These are phyloP conservation scores for Sphaerodactylus townsendi DNA, from an alignment of 2,113 vertebrate genomes.

Conservation along the genomic window DNA sequence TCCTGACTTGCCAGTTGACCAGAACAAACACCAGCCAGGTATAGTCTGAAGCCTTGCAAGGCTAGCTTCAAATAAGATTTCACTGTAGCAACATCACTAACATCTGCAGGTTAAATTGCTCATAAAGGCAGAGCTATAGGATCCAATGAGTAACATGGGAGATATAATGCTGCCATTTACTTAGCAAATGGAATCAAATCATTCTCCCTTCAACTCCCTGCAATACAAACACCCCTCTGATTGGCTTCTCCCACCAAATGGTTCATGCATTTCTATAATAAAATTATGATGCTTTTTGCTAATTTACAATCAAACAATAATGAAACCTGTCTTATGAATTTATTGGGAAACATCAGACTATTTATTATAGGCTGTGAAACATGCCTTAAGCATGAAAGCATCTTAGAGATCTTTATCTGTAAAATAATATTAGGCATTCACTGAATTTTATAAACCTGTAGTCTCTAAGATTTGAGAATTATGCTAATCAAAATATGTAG, in stretches of 20 bases:
- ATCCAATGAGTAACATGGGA: not conserved
- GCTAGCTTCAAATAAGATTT: too few relatives aligned
- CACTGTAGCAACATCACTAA: not conserved
- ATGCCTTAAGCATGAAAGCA: conserved; percentile 32
- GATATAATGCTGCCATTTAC: not conserved
- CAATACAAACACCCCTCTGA: not conserved
- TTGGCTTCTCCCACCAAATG: not conserved
- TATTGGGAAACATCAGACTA: conserved; percentile 31
- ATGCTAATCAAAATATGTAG: conserved; percentile 39
- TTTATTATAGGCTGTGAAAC: not conserved
- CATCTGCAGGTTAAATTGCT: not conserved
- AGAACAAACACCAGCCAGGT: not conserved
- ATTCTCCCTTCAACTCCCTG: not conserved
- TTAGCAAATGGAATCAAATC: too few relatives aligned
- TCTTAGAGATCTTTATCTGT: not conserved
- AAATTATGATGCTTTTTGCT: conserved; percentile 25
- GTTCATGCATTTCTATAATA: not conserved
- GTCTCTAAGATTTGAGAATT: conserved; percentile 42
- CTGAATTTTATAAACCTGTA: conserved; percentile 29
- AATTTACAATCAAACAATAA: conserved; percentile 39
- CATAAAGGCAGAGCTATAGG: not conserved
- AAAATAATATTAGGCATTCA: conserved; percentile 15
- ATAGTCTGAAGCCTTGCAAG: too few relatives aligned
- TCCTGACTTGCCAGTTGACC: not conserved
- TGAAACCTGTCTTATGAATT: conserved; percentile 4